Evolutionary conservation across 2,888 invertebrate species (phyloP), one percentile per base, ranked within the genome.

Genomic region (Exephanes ischioxanthus): DNA sequence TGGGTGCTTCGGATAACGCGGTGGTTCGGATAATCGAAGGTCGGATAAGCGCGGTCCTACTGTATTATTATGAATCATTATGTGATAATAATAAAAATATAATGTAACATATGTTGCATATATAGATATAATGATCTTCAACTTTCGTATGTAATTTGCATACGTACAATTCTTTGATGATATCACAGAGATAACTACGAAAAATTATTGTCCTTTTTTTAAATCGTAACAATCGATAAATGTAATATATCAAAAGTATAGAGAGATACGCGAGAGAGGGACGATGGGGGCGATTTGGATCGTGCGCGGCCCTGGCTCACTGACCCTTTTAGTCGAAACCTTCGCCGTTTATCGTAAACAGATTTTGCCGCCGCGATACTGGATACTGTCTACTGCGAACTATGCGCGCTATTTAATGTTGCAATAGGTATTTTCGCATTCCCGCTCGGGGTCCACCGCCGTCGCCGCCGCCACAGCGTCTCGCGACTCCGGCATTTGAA

Each of bases 221-320:
- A 33, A n/a, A 63, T 33, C 6, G n/a, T 37, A 6, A 16, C n/a
- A 45, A 4, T 45, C 45, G 45, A 45, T 45, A 45, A 45, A 30
- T 3, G 37, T 37, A 37, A 63, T 16, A 37, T 26, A 26, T 26
- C 58, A 14, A 58, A 16, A 45, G 45, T 58, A 14, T 14, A 9
- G 58, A 26, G 26, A 58, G 19, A 3, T 19, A 3, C 55, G 55
- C 55, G 19, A 55, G 9, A 22, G 19, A 61, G 7, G n/a, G 16
- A 63, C 7, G n/a, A 63, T 63, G 61, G 30, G 1, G 26, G 26
- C 61, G 61, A 63, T 76, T 58, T 72, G 82, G 84, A 82, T 80
- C 63, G 89, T 88, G 89, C 85, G 86, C 88, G 92, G 90, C 92
- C 92, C 92, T 93, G 92, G 91, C 92, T 93, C 92, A 93, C 92